A percentile compares a stretch with the other conserved stretches of the same genome.
These are phyloP conservation scores for Eupithecia pulchellata DNA, from an alignment of 2,888 invertebrate species.

Conservation along the genomic window DNA sequence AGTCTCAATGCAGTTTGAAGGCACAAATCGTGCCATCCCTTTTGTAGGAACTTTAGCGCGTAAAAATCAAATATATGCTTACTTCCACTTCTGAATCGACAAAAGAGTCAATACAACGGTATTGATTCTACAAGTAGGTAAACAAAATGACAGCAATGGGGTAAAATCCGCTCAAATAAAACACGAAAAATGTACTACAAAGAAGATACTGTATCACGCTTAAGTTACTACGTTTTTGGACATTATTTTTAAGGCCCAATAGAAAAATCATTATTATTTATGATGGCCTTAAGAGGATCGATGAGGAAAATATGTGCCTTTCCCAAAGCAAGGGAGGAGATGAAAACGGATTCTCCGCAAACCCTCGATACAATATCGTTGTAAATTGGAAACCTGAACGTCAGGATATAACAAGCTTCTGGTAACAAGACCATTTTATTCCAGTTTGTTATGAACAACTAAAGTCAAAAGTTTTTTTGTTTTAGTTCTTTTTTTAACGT, in stretches of 20 bases:
- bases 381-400: conserved; percentile 49
- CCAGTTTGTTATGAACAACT: background rate
- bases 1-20: conserved; percentile 9
- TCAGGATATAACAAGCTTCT: conserved; percentile 62
- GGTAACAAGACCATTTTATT: conserved; percentile 38
- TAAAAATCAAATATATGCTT: conserved; percentile 41
- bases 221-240: background rate
- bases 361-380: conserved; percentile 24
- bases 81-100: conserved; percentile 13
- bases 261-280: background rate
- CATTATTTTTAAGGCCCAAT: background rate
- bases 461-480: background rate
- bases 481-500: too few species aligned
- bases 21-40: conserved; percentile 20
- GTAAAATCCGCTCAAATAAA: background rate
- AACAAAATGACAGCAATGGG: conserved; percentile 4
- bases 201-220: background rate
- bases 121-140: too few species aligned
- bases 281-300: background rate
- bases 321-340: background rate
- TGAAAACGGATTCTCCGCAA: background rate
- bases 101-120: background rate
- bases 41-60: conserved; percentile 25
- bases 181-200: too few species aligned
- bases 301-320: background rate